These are phyloP conservation scores for Neogale vison DNA, from an alignment of 2,113 vertebrate species.

Conservation along the genomic window DNA sequence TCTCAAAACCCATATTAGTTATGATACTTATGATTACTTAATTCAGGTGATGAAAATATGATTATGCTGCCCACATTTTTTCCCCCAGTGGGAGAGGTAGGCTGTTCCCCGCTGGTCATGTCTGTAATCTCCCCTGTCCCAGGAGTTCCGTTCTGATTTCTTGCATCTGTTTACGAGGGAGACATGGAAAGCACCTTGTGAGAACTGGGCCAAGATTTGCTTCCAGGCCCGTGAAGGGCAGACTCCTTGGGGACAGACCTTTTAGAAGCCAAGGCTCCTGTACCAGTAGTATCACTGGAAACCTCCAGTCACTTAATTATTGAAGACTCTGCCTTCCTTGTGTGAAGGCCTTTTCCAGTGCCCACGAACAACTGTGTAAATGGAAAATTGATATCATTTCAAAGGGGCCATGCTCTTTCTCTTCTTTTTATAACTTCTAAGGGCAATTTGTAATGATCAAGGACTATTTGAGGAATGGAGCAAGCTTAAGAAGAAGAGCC, in stretches of 20 bases:
- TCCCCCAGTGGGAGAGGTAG: background rate
- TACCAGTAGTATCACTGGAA: background rate
- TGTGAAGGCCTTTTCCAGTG: background rate
- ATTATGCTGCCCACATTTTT: background rate
- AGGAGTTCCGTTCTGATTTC: background rate
- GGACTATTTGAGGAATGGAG: background rate
- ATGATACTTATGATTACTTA: background rate
- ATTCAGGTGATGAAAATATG: background rate
- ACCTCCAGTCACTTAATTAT: background rate
- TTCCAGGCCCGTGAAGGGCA: background rate
- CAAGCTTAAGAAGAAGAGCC: background rate
- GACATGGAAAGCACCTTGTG: background rate
- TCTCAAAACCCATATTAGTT: background rate
- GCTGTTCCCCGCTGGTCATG: background rate
- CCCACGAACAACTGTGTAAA: background rate
- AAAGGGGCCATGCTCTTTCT: background rate
- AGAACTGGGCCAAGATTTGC: background rate
- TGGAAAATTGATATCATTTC: background rate
- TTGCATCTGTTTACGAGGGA: background rate
- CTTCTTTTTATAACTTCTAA: background rate
- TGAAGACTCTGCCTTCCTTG: background rate
- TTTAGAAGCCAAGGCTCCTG: background rate
- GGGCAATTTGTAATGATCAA: background rate
- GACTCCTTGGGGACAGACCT: background rate
- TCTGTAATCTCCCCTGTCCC: no score